phyloP scores from a whole-genome alignment of 2,888 invertebrate species.

The Anodontia alba region DNA sequence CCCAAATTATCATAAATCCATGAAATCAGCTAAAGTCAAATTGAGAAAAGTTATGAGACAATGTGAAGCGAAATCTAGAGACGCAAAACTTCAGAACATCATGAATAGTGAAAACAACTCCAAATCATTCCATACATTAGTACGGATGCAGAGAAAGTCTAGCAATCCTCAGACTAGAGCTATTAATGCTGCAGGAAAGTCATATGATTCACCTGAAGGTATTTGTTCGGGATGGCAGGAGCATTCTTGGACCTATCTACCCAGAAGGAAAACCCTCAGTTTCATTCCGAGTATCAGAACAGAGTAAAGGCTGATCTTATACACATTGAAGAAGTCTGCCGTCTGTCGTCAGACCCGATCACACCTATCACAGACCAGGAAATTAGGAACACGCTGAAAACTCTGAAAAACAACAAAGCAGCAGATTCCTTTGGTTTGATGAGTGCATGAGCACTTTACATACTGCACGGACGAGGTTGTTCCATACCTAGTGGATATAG shows the following conservation, averaged over 20 bases:
- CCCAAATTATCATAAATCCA: background rate
- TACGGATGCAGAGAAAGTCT: background rate
- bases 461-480: background rate
- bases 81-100: background rate
- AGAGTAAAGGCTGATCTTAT: background rate
- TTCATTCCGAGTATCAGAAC: background rate
- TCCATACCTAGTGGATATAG: background rate
- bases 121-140: background rate
- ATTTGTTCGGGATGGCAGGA: background rate
- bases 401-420: background rate
- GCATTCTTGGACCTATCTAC: background rate
- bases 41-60: background rate
- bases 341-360: background rate
- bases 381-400: background rate
- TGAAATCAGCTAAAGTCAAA: background rate
- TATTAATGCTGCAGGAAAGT: background rate
- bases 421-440: background rate
- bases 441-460: background rate
- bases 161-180: background rate
- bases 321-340: background rate
- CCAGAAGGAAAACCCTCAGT: background rate
- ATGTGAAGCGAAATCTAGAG: background rate
- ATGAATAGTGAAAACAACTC: background rate
- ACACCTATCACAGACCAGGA: background rate
- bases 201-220: background rate